phyloP scores from a whole-genome alignment of 2,797 vertebrate species.

The Lophius americanus region DNA sequence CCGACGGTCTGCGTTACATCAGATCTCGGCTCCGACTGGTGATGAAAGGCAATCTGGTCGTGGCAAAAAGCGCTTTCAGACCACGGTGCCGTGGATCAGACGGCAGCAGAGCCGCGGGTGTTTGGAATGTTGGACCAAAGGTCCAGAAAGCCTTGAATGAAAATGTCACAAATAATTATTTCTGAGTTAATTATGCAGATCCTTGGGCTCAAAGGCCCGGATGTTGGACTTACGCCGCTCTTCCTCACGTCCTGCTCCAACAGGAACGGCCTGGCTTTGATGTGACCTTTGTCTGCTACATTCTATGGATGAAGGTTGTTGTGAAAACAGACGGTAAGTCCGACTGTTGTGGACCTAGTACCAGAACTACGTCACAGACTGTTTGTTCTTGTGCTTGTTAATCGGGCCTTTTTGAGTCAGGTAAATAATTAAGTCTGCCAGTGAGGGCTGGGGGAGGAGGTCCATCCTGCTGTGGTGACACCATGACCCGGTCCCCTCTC shows the following conservation, averaged over 20 bases:
- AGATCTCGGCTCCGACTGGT: slow-evolving; percentile 16
- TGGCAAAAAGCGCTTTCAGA: background rate
- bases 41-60: slow-evolving; percentile 12
- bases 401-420: no score
- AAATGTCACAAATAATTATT: slow-evolving; percentile 23
- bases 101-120: background rate
- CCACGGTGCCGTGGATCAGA: background rate
- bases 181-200: background rate
- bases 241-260: background rate
- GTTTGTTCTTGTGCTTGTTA: no score
- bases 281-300: slow-evolving; percentile 18
- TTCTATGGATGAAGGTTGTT: no score
- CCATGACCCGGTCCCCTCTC: no score
- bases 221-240: background rate
- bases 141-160: slow-evolving; percentile 22
- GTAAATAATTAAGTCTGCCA: no score
- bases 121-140: slow-evolving; percentile 4
- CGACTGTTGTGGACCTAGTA: no score
- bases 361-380: no score
- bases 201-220: background rate
- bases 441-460: no score
- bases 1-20: slow-evolving; percentile 1
- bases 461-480: no score
- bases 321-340: no score
- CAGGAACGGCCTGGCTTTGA: background rate